Percentiles rank a stretch among this genome's conserved stretches.
These are phyloP conservation scores for Apocrypta bakeri DNA, from an alignment of 1,140 invertebrate species.

Conservation along the genomic window DNA sequence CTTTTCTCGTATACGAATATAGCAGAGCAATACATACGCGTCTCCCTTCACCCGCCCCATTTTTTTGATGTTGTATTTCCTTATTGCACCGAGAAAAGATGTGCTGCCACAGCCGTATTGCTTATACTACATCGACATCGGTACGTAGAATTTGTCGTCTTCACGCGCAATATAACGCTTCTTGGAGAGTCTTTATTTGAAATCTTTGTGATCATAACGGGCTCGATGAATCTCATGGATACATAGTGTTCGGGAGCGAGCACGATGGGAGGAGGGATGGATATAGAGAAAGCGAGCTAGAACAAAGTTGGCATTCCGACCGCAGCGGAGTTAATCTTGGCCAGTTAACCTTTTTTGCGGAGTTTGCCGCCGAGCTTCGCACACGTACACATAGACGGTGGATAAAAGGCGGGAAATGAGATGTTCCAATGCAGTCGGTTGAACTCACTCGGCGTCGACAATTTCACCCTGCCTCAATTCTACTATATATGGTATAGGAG, in stretches of 20 bases:
- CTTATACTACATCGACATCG: neutral
- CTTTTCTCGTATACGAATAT: neutral
- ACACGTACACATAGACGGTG: neutral
- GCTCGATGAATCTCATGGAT: neutral
- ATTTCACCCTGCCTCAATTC: conserved; percentile 53
- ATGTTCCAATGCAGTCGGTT: conserved; percentile 9
- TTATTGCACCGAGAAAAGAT: neutral
- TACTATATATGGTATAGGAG: neutral
- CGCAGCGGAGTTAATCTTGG: conserved; percentile 53
- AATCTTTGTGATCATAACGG: too few relatives aligned
- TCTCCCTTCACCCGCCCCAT: neutral
- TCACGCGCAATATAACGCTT: too few relatives aligned
- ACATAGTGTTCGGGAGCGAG: neutral
- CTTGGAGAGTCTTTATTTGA: too few relatives aligned
- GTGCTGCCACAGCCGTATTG: neutral
- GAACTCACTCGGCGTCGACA: too few relatives aligned
- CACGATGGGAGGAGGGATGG: neutral
- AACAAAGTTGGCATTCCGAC: conserved; percentile 52
- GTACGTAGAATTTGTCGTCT: too few relatives aligned
- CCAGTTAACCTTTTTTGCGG: conserved; percentile 53
- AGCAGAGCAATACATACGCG: neutral
- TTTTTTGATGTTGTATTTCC: conserved; percentile 3
- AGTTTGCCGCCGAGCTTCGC: conserved; percentile 25
- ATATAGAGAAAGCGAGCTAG: neutral
- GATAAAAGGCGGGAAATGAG: conserved; percentile 29